A percentile compares a stretch with the other conserved stretches of the same genome.
Evolutionary conservation across 2,888 invertebrate species (phyloP).

Genomic region (Leptinotarsa peninsularis): DNA sequence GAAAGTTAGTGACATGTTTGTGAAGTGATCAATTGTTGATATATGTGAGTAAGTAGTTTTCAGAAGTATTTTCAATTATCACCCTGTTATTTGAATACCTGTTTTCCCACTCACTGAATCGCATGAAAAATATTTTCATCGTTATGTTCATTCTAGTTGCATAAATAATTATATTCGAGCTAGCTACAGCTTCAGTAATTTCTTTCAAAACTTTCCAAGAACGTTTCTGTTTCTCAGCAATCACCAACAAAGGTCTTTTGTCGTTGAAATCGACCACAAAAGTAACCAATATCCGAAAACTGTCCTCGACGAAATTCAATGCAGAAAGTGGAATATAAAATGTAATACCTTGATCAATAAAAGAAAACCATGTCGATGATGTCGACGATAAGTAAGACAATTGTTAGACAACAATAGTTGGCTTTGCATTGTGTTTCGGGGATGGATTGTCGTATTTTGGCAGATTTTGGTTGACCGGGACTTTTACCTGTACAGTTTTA

Average conservation of each 20-base stretch:
- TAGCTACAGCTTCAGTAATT: no score
- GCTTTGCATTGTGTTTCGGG: constrained; percentile 53
- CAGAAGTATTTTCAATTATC: no score
- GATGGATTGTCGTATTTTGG: constrained; percentile 58
- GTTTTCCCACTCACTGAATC: no score
- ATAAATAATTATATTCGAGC: no score
- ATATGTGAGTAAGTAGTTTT: no score
- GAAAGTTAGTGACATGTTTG: no score
- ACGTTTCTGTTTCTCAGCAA: background rate
- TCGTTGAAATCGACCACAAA: constrained; percentile 21
- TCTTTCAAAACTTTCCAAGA: background rate
- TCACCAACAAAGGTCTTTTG: constrained; percentile 15
- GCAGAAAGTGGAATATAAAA: constrained; percentile 36
- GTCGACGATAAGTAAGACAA: constrained; percentile 55
- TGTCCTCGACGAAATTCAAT: constrained; percentile 21
- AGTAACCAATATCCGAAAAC: constrained; percentile 30
- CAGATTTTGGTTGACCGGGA: constrained; percentile 55
- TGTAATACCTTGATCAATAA: constrained; percentile 34
- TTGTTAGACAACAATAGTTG: constrained; percentile 56
- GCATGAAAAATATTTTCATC: no score
- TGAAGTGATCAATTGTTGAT: no score
- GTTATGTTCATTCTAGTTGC: no score
- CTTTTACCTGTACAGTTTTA: constrained; percentile 51
- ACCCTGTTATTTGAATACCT: no score
- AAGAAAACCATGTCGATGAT: constrained; percentile 46